Evolutionary conservation across 2,113 vertebrate species (phyloP).

Genomic region (Hemibagrus wyckioides): DNA sequence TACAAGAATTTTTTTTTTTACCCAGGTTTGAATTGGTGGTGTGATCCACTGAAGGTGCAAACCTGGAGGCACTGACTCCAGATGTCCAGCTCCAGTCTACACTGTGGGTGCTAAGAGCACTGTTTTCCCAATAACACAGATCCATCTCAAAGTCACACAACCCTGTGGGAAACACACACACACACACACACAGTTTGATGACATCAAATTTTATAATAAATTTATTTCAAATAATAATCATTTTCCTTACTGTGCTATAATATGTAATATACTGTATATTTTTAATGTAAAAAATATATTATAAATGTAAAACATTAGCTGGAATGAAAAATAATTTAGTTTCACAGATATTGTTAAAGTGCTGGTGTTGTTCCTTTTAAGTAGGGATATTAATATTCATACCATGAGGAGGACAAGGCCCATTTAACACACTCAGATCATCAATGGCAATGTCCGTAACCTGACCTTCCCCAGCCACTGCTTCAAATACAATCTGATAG

Average conservation of each 20-base stretch:
- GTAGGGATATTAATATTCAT: slow-evolving; percentile 20
- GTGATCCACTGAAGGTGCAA: slow-evolving; percentile 62
- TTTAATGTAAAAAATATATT: too few species aligned
- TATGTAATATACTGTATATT: not conserved
- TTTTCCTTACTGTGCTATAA: not conserved
- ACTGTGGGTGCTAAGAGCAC: slow-evolving; percentile 46
- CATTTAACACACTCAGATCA: slow-evolving; percentile 70
- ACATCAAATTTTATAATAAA: not conserved
- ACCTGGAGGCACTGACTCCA: rapidly evolving
- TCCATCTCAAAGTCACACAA: slow-evolving; percentile 80
- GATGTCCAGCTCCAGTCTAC: slow-evolving; percentile 74
- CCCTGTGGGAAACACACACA: slow-evolving; percentile 56
- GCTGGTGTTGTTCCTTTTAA: not conserved
- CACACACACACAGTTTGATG: not conserved
- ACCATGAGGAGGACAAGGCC: slow-evolving; percentile 69
- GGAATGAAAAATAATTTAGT: not conserved
- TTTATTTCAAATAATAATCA: not conserved
- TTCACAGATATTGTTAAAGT: not conserved
- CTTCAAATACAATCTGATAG: slow-evolving; percentile 73
- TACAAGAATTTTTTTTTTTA: slow-evolving; percentile 35
- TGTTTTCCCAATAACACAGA: slow-evolving; percentile 73
- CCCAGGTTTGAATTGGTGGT: slow-evolving; percentile 67
- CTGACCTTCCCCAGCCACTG: slow-evolving; percentile 54
- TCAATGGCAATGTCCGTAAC: slow-evolving; percentile 71
- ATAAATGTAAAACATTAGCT: too few species aligned